Evolutionary conservation across 2,113 vertebrate genomes (phyloP), one percentile per base, ranked within the genome.

Genomic region (Brachyhypopomus occidentalis): DNA sequence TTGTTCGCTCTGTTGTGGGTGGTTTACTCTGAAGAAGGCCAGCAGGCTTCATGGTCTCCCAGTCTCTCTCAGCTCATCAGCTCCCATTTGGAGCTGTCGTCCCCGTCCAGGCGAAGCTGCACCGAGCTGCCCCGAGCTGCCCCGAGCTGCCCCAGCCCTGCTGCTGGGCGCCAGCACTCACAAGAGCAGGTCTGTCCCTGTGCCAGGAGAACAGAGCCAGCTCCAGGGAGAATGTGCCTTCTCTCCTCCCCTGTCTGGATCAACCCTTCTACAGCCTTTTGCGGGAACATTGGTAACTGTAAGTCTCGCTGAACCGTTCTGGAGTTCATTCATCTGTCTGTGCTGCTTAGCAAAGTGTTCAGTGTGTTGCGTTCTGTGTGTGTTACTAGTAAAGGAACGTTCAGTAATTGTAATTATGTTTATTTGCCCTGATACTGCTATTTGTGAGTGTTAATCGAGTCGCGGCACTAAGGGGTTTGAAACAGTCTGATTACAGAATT

Each of bases 141-240:
- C 25, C 86, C 84, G 81, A 84, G n/a, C 64, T 48, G 45, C 45
- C 78, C n/a, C n/a, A n/a, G n/a, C n/a, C n/a, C n/a, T n/a, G n/a
- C n/a, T n/a, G n/a, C n/a, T n/a, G n/a, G n/a, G n/a, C 72, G 71
- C 82, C 81, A 85, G 84, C 81, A 73, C 81, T 76, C 60, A 77
- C 82, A 82, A 84, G 36, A 52, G 73, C 79, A 78, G 84, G 69
- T 85, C 75, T 77, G 55, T 79, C 19, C 75, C 38, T 60, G 27
- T 83, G 81, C 74, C 83, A 78, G 77, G 72, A 80, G 59, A 80
- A 38, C 48, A 48, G 41, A 20, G 72, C 63, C 79, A 80, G 34
- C 72, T 62, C 59, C 23, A 19, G 79, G 70, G 72, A 82, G 62
- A 78, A 36, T 11, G 12, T 14, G 14, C 0, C 17, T 58, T 75